These are phyloP conservation scores for Acrocephalus arundinaceus DNA, from an alignment of 2,113 vertebrate genomes.

Conservation along the genomic window DNA sequence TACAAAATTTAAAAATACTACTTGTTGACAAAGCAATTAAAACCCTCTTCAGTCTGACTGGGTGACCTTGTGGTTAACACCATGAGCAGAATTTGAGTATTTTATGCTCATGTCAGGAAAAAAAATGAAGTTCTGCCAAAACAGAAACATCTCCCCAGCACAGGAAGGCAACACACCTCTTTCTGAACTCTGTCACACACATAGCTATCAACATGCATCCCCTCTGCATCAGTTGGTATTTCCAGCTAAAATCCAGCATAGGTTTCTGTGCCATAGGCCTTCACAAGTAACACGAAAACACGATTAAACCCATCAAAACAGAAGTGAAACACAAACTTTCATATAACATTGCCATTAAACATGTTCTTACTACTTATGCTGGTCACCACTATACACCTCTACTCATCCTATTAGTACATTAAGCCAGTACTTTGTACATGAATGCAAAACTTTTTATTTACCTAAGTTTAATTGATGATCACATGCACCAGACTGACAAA, in stretches of 20 bases:
- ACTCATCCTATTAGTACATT: background rate
- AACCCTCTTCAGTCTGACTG: background rate
- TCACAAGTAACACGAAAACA: background rate
- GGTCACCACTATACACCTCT: background rate
- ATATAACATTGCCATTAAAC: background rate
- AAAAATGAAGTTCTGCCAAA: background rate
- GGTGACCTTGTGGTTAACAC: background rate
- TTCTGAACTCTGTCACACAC: background rate
- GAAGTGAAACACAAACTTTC: background rate
- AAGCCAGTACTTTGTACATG: background rate
- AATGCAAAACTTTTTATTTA: background rate
- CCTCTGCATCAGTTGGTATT: background rate
- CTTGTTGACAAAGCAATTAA: background rate
- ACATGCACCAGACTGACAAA: background rate
- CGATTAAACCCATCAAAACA: background rate
- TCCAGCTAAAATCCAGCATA: background rate
- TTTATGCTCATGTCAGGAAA: background rate
- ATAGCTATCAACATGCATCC: background rate
- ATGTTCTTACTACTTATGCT: background rate
- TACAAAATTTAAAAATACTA: background rate
- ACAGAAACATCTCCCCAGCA: rapidly evolving
- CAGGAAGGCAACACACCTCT: background rate
- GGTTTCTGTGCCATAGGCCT: background rate
- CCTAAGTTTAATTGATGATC: background rate
- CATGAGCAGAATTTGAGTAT: background rate